phyloP scores from a whole-genome alignment of 2,113 vertebrate species.

The Hippocampus abdominalis region DNA sequence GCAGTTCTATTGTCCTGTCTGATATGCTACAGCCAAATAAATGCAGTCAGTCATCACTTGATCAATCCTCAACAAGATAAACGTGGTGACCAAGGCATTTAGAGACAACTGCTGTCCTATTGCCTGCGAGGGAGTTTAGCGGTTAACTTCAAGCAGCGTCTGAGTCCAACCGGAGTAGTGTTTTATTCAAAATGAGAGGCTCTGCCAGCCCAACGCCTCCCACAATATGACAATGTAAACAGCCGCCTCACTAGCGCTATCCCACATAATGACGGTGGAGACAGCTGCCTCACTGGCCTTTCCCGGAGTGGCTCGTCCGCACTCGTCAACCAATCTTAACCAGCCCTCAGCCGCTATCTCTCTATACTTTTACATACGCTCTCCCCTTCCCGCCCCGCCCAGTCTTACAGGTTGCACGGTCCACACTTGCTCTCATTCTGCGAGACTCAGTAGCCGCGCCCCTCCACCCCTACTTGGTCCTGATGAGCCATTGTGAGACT shows the following conservation, averaged over 20 bases:
- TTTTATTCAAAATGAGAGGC: conserved; percentile 72
- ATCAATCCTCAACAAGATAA: conserved; percentile 74
- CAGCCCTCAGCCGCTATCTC: conserved; percentile 52
- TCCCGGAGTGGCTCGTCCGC: conserved; percentile 56
- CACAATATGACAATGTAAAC: conserved; percentile 65
- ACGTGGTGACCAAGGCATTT: conserved; percentile 66
- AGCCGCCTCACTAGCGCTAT: conserved; percentile 38
- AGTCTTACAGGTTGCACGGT: conserved; percentile 52
- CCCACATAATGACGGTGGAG: neutral
- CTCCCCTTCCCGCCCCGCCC: conserved; percentile 42
- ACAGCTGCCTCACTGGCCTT: conserved; percentile 11
- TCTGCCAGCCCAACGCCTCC: conserved; percentile 67
- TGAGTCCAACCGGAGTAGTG: conserved; percentile 69
- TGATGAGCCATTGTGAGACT: conserved; percentile 76
- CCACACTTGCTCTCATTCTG: conserved; percentile 46
- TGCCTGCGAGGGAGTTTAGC: conserved; percentile 56
- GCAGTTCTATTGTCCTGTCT: no score
- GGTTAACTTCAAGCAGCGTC: conserved; percentile 68
- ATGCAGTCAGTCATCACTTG: conserved; percentile 42
- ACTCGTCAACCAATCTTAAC: conserved; percentile 69
- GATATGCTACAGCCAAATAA: no score
- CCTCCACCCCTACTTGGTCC: conserved; percentile 63
- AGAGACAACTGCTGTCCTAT: conserved; percentile 62
- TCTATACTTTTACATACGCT: conserved; percentile 37
- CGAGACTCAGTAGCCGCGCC: conserved; percentile 55